Percentiles rank a stretch among this genome's conserved stretches.
These are phyloP conservation scores for Aporophyla lueneburgensis DNA, from an alignment of 2,888 invertebrate species.

Conservation along the genomic window DNA sequence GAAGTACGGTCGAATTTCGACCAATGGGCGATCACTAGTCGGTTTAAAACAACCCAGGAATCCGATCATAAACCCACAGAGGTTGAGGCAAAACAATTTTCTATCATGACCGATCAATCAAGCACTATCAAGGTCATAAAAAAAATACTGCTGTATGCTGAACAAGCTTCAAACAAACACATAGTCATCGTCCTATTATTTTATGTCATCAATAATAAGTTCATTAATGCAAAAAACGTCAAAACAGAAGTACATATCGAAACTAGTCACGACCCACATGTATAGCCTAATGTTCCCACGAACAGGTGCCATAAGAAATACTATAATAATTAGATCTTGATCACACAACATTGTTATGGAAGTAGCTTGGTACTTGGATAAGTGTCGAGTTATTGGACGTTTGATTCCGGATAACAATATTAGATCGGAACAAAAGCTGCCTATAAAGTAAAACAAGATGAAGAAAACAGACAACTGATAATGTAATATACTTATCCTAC, in stretches of 20 bases:
- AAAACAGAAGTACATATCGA: constrained; percentile 54
- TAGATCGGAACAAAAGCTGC: background rate
- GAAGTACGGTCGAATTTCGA: no score
- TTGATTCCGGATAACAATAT: background rate
- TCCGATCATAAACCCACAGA: background rate
- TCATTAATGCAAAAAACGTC: constrained; percentile 49
- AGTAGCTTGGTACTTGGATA: constrained; percentile 25
- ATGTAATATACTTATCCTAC: background rate
- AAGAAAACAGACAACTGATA: background rate
- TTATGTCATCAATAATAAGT: constrained; percentile 58
- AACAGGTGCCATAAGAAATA: constrained; percentile 63
- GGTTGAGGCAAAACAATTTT: background rate
- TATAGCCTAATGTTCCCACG: constrained; percentile 60
- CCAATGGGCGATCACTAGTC: no score
- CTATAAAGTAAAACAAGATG: background rate
- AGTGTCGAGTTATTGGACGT: constrained; percentile 20
- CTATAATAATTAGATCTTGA: constrained; percentile 66
- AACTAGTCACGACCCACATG: constrained; percentile 65
- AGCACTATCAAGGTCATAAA: constrained; percentile 15
- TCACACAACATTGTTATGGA: constrained; percentile 44
- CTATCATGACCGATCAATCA: constrained; percentile 4
- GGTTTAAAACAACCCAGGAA: background rate
- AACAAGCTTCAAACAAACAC: constrained; percentile 11
- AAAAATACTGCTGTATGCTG: constrained; percentile 27
- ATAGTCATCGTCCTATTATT: constrained; percentile 35